phyloP scores from a whole-genome alignment of 2,888 invertebrate species.

The Lysandra coridon region DNA sequence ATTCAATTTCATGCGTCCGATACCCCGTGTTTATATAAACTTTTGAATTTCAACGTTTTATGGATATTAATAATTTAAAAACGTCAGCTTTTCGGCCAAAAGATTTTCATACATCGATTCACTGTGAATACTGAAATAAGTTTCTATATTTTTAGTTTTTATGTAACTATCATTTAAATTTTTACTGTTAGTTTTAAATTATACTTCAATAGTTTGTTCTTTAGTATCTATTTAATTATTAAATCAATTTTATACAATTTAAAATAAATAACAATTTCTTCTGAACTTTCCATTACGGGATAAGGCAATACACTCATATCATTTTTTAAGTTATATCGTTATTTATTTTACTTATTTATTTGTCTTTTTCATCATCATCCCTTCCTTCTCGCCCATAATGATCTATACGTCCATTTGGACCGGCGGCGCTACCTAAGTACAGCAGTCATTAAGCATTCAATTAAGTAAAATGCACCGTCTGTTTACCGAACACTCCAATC shows the following conservation, averaged over 20 bases:
- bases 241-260: too few relatives aligned
- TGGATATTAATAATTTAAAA: slow-evolving; percentile 18
- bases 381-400: neutral
- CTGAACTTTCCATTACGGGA: too few relatives aligned
- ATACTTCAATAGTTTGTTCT: too few relatives aligned
- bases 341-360: too few relatives aligned
- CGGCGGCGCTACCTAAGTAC: slow-evolving; percentile 4
- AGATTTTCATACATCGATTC: neutral
- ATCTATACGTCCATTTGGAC: neutral
- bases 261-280: too few relatives aligned
- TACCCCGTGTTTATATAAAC: slow-evolving; percentile 24
- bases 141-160: neutral
- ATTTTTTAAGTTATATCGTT: too few relatives aligned
- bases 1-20: slow-evolving; percentile 42
- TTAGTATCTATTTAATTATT: too few relatives aligned
- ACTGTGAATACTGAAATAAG: neutral
- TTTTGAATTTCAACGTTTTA: slow-evolving; percentile 27
- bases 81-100: neutral
- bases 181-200: neutral
- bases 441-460: slow-evolving; percentile 67
- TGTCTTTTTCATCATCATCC: neutral
- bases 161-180: neutral
- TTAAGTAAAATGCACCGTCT: slow-evolving; percentile 67
- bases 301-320: too few relatives aligned
- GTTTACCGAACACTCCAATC: slow-evolving; percentile 63